Evolutionary conservation across 2,888 invertebrate genomes (phyloP).

Genomic region (Bombylius discolor): DNA sequence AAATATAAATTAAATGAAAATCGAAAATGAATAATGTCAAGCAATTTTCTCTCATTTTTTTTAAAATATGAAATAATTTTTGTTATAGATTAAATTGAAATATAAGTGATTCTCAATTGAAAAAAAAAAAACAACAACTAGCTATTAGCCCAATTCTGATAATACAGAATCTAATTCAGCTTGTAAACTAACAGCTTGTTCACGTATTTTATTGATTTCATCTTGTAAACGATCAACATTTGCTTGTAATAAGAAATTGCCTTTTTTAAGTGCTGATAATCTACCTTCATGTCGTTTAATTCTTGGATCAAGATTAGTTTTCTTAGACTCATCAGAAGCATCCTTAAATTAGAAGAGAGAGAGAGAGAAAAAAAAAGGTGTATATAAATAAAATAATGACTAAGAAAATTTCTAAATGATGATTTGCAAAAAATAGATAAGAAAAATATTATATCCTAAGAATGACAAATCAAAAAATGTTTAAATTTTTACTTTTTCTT

Average conservation of each 20-base stretch:
- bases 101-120: no score
- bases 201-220: slow-evolving; percentile 69
- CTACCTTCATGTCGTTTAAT: slow-evolving; percentile 66
- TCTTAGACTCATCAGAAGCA: slow-evolving; percentile 52
- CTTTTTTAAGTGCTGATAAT: slow-evolving; percentile 70
- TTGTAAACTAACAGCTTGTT: slow-evolving; percentile 61
- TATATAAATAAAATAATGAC: neutral
- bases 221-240: slow-evolving; percentile 80
- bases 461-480: no score
- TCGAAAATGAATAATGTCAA: no score
- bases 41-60: no score
- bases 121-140: slow-evolving; percentile 15
- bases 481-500: neutral
- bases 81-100: no score
- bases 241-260: slow-evolving; percentile 74
- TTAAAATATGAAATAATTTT: no score
- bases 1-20: no score
- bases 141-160: slow-evolving; percentile 60
- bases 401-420: no score
- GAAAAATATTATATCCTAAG: no score
- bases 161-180: slow-evolving; percentile 76
- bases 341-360: slow-evolving; percentile 37
- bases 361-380: neutral
- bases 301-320: slow-evolving; percentile 48
- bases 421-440: no score